phyloP scores from a whole-genome alignment of 2,888 invertebrate species.

The Chloroclysta siterata region DNA sequence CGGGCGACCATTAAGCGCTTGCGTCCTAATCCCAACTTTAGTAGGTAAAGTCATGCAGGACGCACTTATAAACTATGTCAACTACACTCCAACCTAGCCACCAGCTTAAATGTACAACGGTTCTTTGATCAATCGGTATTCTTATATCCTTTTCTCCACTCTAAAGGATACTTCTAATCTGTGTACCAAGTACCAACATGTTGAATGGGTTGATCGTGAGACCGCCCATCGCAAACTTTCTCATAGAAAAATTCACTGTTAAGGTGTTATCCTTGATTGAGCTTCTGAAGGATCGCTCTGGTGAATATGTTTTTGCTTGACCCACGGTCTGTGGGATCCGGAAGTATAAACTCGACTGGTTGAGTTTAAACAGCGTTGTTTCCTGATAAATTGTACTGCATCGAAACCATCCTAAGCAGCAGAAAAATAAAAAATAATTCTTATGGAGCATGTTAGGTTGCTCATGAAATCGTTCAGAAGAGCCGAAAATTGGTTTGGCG shows the following conservation, averaged over 20 bases:
- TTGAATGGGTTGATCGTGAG: constrained; percentile 53
- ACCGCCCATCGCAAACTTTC: constrained; percentile 58
- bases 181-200: constrained; percentile 23
- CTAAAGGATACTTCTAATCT: constrained; percentile 25
- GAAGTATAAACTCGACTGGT: constrained; percentile 34
- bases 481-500: too few species aligned
- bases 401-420: too few species aligned
- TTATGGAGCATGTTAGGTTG: too few species aligned
- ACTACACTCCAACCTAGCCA: too few species aligned
- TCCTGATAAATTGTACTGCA: background rate
- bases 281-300: constrained; percentile 43
- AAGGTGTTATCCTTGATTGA: constrained; percentile 49
- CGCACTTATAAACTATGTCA: too few species aligned
- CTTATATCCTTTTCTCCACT: background rate
- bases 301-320: constrained; percentile 41
- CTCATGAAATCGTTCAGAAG: too few species aligned
- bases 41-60: too few species aligned
- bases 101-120: constrained; percentile 1
- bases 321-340: constrained; percentile 36
- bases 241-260: constrained; percentile 52
- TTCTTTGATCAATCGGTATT: constrained; percentile 13
- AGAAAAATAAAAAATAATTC: too few species aligned
- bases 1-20: too few species aligned
- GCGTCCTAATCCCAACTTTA: too few species aligned
- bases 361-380: background rate